Evolutionary conservation across 2,797 vertebrate species (phyloP).

Genomic region (Taenioides sp.): DNA sequence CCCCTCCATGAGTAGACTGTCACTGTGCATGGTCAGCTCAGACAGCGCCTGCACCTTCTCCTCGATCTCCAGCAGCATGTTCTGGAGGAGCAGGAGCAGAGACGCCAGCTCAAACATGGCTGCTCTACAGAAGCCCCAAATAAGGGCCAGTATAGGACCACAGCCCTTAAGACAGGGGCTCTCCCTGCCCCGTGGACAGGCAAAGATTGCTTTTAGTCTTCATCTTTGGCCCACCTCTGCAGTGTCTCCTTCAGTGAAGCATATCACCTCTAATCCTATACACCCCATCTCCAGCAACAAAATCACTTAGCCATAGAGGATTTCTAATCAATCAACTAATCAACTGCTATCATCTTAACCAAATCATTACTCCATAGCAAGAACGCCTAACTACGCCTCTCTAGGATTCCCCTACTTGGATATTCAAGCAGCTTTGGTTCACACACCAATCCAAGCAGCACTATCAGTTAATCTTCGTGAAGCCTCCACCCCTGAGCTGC

Average conservation of each 20-base stretch:
- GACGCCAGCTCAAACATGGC: constrained; percentile 82
- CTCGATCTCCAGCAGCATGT: constrained; percentile 95
- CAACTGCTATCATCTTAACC: constrained; percentile 11
- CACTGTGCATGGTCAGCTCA: constrained; percentile 90
- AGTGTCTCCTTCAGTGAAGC: constrained; percentile 44
- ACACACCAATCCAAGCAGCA: constrained; percentile 63
- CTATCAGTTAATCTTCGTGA: constrained; percentile 64
- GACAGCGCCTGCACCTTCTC: constrained; percentile 91
- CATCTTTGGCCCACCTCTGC: constrained; percentile 63
- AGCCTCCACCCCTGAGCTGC: constrained; percentile 64
- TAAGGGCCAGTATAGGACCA: not conserved
- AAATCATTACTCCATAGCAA: constrained; percentile 22
- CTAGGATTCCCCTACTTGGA: constrained; percentile 64
- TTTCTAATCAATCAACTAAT: constrained; percentile 16
- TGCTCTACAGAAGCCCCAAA: constrained; percentile 18
- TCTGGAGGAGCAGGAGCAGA: constrained; percentile 85
- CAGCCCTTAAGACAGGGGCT: constrained; percentile 35
- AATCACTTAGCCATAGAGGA: constrained; percentile 20
- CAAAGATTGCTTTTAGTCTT: constrained; percentile 43
- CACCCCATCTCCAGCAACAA: constrained; percentile 49
- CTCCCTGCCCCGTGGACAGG: constrained; percentile 35
- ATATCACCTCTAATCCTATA: constrained; percentile 72
- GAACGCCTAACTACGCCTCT: constrained; percentile 34
- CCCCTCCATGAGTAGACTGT: constrained; percentile 91
- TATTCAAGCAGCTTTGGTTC: constrained; percentile 59